Evolutionary conservation across 1,140 invertebrate genomes (phyloP).

Genomic region (Penaeus japonicus): DNA sequence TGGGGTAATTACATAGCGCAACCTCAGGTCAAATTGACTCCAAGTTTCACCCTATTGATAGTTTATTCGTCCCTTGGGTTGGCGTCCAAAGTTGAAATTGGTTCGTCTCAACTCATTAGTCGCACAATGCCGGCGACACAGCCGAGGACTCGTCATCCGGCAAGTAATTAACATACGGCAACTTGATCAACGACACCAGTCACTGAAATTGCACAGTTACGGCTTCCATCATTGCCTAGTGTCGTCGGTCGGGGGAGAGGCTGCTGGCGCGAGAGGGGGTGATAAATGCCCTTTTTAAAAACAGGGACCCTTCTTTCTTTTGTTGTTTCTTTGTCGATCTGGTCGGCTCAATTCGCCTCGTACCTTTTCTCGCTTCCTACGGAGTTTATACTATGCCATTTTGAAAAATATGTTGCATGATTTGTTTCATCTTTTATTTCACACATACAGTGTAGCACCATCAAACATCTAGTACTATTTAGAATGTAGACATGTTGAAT

Average conservation of each 20-base stretch:
- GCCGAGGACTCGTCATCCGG: slow-evolving; percentile 31
- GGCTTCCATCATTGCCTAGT: slow-evolving; percentile 3
- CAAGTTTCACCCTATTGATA: slow-evolving; percentile 41
- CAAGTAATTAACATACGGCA: slow-evolving; percentile 45
- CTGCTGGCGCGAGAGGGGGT: neutral
- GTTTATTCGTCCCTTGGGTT: neutral
- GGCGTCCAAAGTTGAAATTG: slow-evolving; percentile 39
- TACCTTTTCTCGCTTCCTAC: too few species aligned
- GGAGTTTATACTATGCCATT: too few species aligned
- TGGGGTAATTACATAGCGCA: slow-evolving; percentile 11
- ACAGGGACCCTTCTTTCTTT: too few species aligned
- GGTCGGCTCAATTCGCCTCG: too few species aligned
- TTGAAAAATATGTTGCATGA: too few species aligned
- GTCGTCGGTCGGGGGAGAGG: neutral
- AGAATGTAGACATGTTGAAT: too few species aligned
- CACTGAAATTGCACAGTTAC: slow-evolving; percentile 43
- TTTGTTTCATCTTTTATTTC: too few species aligned
- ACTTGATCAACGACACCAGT: slow-evolving; percentile 46
- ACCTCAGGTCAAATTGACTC: slow-evolving; percentile 43
- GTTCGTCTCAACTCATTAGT: slow-evolving; percentile 53
- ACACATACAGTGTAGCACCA: too few species aligned
- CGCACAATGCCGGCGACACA: slow-evolving; percentile 37
- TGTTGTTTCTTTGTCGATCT: too few species aligned
- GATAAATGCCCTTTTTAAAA: neutral
- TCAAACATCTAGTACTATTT: too few species aligned